Percentiles rank a stretch among this genome's conserved stretches.
phyloP scores from a whole-genome alignment of 2,113 vertebrate genomes.

The Malurus alboscapulatus region DNA sequence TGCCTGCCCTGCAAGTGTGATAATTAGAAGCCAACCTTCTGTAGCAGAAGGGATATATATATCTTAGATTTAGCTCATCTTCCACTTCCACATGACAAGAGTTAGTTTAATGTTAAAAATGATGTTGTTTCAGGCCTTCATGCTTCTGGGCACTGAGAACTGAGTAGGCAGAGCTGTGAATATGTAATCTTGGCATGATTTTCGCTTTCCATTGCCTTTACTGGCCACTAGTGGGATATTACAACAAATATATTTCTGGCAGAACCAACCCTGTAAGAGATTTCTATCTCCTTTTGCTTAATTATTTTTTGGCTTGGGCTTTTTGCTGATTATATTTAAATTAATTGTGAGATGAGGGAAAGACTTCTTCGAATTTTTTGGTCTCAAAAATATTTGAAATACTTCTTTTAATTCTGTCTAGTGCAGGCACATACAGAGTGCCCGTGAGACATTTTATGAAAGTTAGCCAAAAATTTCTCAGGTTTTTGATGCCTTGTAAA shows the following conservation, averaged over 20 bases:
- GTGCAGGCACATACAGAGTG: neutral
- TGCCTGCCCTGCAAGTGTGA: constrained; percentile 5
- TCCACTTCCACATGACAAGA: constrained; percentile 55
- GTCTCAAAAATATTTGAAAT: neutral
- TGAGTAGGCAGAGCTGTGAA: constrained; percentile 62
- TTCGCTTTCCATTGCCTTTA: constrained; percentile 70
- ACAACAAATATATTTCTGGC: constrained; percentile 66
- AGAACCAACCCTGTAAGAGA: constrained; percentile 32
- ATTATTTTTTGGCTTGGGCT: constrained; percentile 28
- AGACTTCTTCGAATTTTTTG: neutral
- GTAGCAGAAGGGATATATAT: constrained; percentile 51
- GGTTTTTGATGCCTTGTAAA: neutral
- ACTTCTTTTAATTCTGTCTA: neutral
- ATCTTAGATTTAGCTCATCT: constrained; percentile 53
- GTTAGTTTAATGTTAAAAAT: constrained; percentile 71
- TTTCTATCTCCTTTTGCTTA: constrained; percentile 31
- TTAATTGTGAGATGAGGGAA: neutral
- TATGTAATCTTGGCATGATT: constrained; percentile 65
- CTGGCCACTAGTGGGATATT: constrained; percentile 61
- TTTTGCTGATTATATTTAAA: constrained; percentile 40
- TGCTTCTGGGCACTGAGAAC: constrained; percentile 57
- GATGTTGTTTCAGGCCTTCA: constrained; percentile 65
- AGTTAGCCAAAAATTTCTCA: neutral
- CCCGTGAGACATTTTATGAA: neutral
- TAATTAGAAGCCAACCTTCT: constrained; percentile 33